These are phyloP conservation scores for Neodiprion fabricii DNA, from an alignment of 1,140 invertebrate species.

Conservation along the genomic window DNA sequence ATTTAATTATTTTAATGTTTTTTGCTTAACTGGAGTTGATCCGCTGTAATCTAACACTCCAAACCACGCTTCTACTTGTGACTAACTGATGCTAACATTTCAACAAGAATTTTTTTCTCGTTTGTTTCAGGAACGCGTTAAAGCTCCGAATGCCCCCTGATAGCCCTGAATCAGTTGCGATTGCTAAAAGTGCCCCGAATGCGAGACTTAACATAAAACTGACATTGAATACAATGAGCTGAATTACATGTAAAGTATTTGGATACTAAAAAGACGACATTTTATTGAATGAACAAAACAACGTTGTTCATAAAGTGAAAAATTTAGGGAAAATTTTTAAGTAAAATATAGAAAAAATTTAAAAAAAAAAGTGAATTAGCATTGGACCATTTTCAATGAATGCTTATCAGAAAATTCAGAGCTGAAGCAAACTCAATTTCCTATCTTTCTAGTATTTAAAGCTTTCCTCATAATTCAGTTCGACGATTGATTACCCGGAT, in stretches of 20 bases:
- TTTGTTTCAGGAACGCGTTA: conserved; percentile 58
- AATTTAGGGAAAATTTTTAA: neutral
- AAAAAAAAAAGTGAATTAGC: neutral
- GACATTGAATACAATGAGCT: neutral
- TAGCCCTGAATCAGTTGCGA: conserved; percentile 51
- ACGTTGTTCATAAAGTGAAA: neutral
- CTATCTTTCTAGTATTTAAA: neutral
- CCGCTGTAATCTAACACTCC: neutral
- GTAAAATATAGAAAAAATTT: neutral
- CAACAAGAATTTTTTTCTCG: conserved; percentile 27
- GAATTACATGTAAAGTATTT: neutral
- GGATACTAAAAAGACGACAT: no score
- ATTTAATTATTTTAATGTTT: no score
- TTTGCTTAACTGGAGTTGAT: neutral
- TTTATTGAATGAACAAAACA: no score
- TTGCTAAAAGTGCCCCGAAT: conserved; percentile 30
- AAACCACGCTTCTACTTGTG: neutral
- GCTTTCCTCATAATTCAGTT: neutral
- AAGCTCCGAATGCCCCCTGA: conserved; percentile 47
- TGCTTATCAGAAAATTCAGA: neutral
- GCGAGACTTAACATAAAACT: conserved; percentile 1
- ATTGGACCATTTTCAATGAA: neutral
- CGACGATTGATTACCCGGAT: neutral
- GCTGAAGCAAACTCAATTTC: neutral
- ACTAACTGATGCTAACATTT: conserved; percentile 7